Percentiles rank a stretch among this genome's conserved stretches.
phyloP scores from a whole-genome alignment of 2,888 invertebrate genomes.

The Nomada hirtipes region DNA sequence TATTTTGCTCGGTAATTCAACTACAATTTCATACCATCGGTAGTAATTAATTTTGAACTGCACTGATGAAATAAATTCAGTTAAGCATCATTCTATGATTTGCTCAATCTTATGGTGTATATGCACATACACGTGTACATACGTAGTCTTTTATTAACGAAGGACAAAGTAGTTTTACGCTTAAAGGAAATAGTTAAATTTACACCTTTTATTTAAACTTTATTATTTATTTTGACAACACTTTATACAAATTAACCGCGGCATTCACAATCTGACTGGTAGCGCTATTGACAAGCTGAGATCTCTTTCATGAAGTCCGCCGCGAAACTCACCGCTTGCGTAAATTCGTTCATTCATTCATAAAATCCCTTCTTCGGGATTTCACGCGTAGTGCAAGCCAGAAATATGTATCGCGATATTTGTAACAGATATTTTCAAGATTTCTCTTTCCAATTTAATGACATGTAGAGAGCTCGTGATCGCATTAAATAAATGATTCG shows the following conservation, averaged over 20 bases:
- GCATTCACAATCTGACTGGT: constrained; percentile 13
- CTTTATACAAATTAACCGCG: not conserved
- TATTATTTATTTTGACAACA: not conserved
- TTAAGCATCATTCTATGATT: too few species aligned
- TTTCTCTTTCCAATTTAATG: not conserved
- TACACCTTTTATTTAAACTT: not conserved
- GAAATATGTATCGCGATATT: too few species aligned
- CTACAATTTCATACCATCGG: not conserved
- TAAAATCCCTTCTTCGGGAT: not conserved
- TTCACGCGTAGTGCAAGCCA: too few species aligned
- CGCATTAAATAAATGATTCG: too few species aligned
- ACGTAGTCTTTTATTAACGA: not conserved
- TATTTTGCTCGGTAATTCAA: not conserved
- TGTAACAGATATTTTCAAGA: too few species aligned
- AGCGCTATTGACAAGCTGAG: not conserved
- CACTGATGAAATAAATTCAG: not conserved
- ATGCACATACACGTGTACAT: too few species aligned
- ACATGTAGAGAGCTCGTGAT: too few species aligned
- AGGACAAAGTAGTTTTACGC: not conserved
- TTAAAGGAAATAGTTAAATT: not conserved
- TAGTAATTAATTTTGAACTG: not conserved
- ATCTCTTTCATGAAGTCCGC: not conserved
- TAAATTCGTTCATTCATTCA: not conserved
- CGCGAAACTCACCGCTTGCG: not conserved
- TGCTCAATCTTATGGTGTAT: too few species aligned